phyloP scores from a whole-genome alignment of 2,113 vertebrate genomes.

The Hipposideros armiger region DNA sequence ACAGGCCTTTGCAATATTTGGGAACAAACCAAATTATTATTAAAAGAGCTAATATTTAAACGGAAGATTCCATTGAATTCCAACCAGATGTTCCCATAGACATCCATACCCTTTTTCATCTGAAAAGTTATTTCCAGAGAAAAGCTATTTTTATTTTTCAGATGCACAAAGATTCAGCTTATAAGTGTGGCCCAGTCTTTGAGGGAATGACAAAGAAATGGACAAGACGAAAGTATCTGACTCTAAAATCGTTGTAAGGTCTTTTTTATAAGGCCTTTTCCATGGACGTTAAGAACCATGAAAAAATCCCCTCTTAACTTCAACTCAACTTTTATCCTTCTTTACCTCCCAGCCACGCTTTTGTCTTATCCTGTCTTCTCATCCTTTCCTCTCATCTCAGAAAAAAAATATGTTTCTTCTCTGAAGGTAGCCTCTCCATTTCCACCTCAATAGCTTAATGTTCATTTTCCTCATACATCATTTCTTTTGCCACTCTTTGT shows the following conservation, averaged over 20 bases:
- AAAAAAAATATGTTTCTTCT: not conserved
- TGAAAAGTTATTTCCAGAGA: not conserved
- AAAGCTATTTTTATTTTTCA: not conserved
- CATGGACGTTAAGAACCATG: not conserved
- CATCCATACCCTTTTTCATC: not conserved
- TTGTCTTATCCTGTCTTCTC: not conserved
- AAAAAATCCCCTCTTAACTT: not conserved
- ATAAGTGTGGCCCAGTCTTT: not conserved
- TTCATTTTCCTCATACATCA: not conserved
- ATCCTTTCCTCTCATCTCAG: not conserved
- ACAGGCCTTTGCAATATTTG: not conserved
- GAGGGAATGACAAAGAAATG: not conserved
- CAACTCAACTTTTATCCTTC: not conserved
- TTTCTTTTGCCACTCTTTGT: not conserved
- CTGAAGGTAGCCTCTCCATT: not conserved
- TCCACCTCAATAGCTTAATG: not conserved
- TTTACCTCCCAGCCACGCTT: not conserved
- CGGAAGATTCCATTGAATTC: not conserved
- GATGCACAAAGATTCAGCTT: constrained; percentile 7
- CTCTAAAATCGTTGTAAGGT: not conserved
- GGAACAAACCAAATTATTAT: not conserved
- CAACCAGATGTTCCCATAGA: not conserved
- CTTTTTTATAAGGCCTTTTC: not conserved
- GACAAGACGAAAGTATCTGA: not conserved
- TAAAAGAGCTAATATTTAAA: not conserved